These are phyloP conservation scores for Darevskia nairensis DNA, from an alignment of 2,797 vertebrate genomes.

Conservation along the genomic window DNA sequence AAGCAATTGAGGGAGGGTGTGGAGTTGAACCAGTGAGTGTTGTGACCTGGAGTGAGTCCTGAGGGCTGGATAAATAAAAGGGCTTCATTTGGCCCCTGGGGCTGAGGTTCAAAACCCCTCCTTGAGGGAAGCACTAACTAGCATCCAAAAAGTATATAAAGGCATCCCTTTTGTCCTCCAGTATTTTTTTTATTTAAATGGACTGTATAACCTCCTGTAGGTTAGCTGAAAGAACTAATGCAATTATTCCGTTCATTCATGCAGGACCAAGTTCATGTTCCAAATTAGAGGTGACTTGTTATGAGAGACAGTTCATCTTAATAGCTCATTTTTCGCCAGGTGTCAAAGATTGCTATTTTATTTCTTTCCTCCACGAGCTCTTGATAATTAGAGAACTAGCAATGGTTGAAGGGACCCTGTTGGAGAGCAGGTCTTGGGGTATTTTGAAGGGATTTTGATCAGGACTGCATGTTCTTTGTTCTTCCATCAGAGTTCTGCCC, in stretches of 20 bases:
- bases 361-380: not conserved
- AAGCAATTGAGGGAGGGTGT: too few species aligned
- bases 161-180: not conserved
- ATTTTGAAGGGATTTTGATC: not conserved
- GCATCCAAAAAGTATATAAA: not conserved
- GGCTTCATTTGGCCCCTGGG: too few species aligned
- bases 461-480: too few species aligned
- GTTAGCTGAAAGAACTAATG: constrained; percentile 38
- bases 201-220: not conserved
- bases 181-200: not conserved
- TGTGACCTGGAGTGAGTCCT: too few species aligned
- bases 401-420: not conserved
- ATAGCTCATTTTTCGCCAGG: constrained; percentile 37
- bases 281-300: constrained; percentile 53
- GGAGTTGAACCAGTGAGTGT: too few species aligned
- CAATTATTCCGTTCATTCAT: constrained; percentile 42
- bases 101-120: too few species aligned
- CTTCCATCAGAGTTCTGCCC: not conserved
- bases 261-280: constrained; percentile 40
- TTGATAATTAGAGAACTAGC: constrained; percentile 14
- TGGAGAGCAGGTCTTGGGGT: not conserved
- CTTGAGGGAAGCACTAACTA: not conserved
- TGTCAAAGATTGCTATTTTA: constrained; percentile 26
- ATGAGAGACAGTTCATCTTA: constrained; percentile 45
- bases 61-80: too few species aligned